Evolutionary conservation across 2,888 invertebrate genomes (phyloP).

Genomic region (Diaperis boleti): DNA sequence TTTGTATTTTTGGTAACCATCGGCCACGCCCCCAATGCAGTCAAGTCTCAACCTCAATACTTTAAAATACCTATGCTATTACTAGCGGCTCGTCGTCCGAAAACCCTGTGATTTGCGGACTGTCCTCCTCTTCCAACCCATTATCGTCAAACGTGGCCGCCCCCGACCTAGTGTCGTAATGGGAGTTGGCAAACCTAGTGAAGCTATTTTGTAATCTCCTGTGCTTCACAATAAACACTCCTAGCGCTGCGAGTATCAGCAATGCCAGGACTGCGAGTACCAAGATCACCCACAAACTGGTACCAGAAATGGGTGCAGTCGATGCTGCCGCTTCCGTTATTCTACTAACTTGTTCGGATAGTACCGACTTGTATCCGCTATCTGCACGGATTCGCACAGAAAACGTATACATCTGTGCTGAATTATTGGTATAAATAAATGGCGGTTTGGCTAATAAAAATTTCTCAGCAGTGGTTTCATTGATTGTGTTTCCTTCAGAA

Average conservation of each 20-base stretch:
- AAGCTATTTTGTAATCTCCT: constrained; percentile 82
- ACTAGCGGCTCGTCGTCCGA: constrained; percentile 95
- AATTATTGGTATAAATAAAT: constrained; percentile 68
- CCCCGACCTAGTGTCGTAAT: constrained; percentile 88
- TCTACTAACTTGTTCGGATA: constrained; percentile 71
- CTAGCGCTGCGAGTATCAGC: constrained; percentile 71
- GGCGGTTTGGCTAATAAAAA: constrained; percentile 70
- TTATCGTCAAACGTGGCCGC: constrained; percentile 86
- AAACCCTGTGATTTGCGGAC: constrained; percentile 90
- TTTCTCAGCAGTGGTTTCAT: constrained; percentile 67
- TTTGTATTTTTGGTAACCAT: constrained; percentile 34
- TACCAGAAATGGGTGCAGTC: constrained; percentile 63
- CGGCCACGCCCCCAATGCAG: constrained; percentile 36
- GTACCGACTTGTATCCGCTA: constrained; percentile 73
- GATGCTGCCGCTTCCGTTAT: constrained; percentile 41
- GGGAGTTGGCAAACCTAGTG: constrained; percentile 84
- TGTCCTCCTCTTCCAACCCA: constrained; percentile 84
- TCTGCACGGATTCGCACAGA: constrained; percentile 73
- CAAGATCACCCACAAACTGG: constrained; percentile 62
- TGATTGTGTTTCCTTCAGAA: constrained; percentile 69
- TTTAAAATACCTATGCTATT: constrained; percentile 75
- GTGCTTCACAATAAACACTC: constrained; percentile 74
- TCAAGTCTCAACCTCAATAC: constrained; percentile 45
- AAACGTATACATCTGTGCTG: constrained; percentile 72
- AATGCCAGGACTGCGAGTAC: constrained; percentile 69